Percentiles rank a stretch among this genome's conserved stretches.
Conservation (phyloP, 53 echinoderm and acorn worm genomes). For the Temnopleurus reevesii region DNA sequence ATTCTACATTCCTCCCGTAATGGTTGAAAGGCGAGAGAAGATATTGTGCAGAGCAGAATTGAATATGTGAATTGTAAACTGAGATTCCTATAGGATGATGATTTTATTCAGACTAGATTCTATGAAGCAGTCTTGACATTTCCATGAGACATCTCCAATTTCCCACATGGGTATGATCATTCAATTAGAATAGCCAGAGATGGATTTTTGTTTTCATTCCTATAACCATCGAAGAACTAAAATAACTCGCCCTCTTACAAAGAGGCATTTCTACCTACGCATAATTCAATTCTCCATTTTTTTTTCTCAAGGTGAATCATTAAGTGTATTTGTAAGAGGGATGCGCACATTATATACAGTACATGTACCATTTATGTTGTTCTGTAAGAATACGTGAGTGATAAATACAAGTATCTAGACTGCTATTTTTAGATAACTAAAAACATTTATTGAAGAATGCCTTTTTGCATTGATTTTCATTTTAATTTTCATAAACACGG, state of each 20-base stretch:
- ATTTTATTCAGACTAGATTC: conserved; percentile 17
- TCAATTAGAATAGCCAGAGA: background rate
- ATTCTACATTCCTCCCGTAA: background rate
- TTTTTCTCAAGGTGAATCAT: background rate
- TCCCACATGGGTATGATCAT: background rate
- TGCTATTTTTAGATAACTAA: no score
- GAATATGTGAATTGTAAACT: conserved; percentile 28
- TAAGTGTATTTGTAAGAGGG: no score
- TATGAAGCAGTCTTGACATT: conserved; percentile 11
- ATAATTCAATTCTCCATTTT: background rate
- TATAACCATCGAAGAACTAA: background rate
- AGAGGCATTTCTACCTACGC: background rate
- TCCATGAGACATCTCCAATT: background rate
- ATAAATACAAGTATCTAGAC: no score
- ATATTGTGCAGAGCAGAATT: conserved; percentile 10
- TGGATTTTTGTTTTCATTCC: background rate
- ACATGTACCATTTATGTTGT: no score
- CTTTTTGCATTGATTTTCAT: no score
- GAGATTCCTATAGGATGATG: conserved; percentile 23
- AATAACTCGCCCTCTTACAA: background rate
- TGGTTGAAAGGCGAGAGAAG: background rate
- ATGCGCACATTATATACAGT: no score
- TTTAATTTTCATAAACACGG: no score
- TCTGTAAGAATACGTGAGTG: no score
- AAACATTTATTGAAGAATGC: no score